A percentile compares a stretch with the other conserved stretches of the same genome.
Evolutionary conservation across 2,888 invertebrate genomes (phyloP).

Genomic region (Seira ritae): DNA sequence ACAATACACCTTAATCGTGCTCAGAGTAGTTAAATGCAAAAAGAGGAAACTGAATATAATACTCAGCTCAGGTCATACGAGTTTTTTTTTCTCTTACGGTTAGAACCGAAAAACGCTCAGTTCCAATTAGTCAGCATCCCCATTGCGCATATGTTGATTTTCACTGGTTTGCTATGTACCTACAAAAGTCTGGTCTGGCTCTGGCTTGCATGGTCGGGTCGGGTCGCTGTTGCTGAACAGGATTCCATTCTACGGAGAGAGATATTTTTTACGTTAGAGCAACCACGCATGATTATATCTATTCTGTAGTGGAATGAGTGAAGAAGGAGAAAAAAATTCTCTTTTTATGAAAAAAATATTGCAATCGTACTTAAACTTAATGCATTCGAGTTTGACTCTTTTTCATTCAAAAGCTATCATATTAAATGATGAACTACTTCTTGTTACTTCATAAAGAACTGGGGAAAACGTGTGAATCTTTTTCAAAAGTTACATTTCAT

Average conservation of each 20-base stretch:
- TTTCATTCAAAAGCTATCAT: conserved; percentile 12
- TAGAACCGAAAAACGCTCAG: conserved; percentile 32
- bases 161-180: too few species aligned
- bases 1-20: too few species aligned
- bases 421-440: conserved; percentile 22
- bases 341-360: conserved; percentile 40
- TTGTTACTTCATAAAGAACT: neutral
- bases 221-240: conserved; percentile 40
- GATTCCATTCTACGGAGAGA: neutral
- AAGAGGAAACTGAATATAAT: too few species aligned
- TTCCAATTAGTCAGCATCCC: conserved; percentile 60
- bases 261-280: neutral
- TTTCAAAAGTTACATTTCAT: conserved; percentile 24
- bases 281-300: conserved; percentile 47
- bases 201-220: too few species aligned
- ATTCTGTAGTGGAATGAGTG: too few species aligned
- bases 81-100: neutral
- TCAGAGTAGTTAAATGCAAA: too few species aligned
- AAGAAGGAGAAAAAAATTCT: neutral
- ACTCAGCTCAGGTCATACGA: too few species aligned
- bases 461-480: conserved; percentile 49
- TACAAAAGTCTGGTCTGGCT: too few species aligned
- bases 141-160: conserved; percentile 59
- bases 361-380: too few species aligned
- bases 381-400: conserved; percentile 27